A percentile compares a stretch with the other conserved stretches of the same genome.
Evolutionary conservation across 1,140 invertebrate genomes (phyloP).

Genomic region (Pachypsylla venusta): DNA sequence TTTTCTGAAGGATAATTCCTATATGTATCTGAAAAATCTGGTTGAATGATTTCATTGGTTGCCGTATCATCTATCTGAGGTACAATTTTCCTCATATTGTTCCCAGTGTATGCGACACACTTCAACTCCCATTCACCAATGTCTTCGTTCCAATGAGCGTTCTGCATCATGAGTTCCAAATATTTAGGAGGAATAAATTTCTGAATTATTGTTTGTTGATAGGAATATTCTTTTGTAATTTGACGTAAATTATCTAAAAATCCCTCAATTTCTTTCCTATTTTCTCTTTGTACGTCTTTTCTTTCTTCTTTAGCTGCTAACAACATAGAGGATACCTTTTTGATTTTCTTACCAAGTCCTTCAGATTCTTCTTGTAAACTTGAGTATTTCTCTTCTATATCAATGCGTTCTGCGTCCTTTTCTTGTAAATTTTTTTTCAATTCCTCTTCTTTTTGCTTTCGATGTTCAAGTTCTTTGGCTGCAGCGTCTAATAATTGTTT

Average conservation of each 20-base stretch:
- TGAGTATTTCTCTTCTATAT: slow-evolving; percentile 93
- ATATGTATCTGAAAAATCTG: background rate
- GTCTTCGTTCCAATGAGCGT: slow-evolving; percentile 94
- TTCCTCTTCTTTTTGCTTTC: slow-evolving; percentile 65
- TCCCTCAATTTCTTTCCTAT: slow-evolving; percentile 91
- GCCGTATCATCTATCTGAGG: background rate
- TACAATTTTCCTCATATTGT: slow-evolving; percentile 76
- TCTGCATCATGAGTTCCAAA: slow-evolving; percentile 79
- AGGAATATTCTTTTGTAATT: slow-evolving; percentile 74
- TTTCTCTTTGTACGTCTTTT: slow-evolving; percentile 78
- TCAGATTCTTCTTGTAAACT: slow-evolving; percentile 83
- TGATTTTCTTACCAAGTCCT: slow-evolving; percentile 84
- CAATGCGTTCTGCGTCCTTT: slow-evolving; percentile 78
- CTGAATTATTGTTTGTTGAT: slow-evolving; percentile 72
- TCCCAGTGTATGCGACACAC: slow-evolving; percentile 96
- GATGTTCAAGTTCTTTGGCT: slow-evolving; percentile 72
- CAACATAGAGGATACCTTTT: slow-evolving; percentile 66
- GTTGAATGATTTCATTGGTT: background rate
- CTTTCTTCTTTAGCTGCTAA: slow-evolving; percentile 73
- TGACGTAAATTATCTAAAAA: slow-evolving; percentile 82
- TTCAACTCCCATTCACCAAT: slow-evolving; percentile 96
- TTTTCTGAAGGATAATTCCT: background rate
- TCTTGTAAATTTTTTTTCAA: slow-evolving; percentile 64
- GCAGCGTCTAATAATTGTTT: slow-evolving; percentile 79
- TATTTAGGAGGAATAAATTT: slow-evolving; percentile 87